Conservation (phyloP, 2,888 invertebrate genomes). For the Diadegma fenestrale region DNA sequence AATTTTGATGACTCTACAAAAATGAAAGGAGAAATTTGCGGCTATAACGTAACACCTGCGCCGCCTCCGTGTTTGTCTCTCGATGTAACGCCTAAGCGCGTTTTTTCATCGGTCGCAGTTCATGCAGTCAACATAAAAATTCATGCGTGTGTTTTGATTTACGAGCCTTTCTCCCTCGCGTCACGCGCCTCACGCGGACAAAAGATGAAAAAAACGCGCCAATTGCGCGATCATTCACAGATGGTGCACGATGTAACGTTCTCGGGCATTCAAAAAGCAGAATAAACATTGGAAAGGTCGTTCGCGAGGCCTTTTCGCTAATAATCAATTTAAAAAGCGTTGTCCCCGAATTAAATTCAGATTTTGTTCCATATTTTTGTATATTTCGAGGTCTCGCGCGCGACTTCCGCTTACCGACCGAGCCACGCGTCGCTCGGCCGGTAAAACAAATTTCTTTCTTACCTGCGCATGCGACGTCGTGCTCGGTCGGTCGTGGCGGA, state of each 20-base stretch:
- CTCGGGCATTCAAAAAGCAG: neutral
- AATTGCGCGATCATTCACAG: conserved; percentile 41
- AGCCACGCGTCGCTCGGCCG: neutral
- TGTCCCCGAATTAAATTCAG: no score
- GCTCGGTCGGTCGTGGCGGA: conserved; percentile 72
- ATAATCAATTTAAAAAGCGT: no score
- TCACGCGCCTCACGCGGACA: neutral
- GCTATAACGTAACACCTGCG: neutral
- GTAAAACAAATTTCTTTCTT: conserved; percentile 13
- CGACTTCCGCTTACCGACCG: neutral
- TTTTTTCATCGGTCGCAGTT: neutral
- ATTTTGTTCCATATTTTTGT: no score
- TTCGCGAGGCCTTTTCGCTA: neutral
- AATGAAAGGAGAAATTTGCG: conserved; percentile 17
- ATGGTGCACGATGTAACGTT: conserved; percentile 19
- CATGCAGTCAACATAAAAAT: conserved; percentile 1
- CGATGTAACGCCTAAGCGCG: neutral
- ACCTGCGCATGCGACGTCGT: conserved; percentile 69
- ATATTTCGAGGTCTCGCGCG: no score
- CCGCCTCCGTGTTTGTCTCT: neutral
- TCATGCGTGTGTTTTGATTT: neutral
- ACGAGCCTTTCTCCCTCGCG: neutral
- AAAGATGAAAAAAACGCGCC: conserved; percentile 12
- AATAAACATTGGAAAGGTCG: conserved; percentile 16
- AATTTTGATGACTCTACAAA: conserved; percentile 10